Evolutionary conservation across 2,113 vertebrate genomes (phyloP), one percentile per base, ranked within the genome.

Genomic region (Colossoma macropomum): DNA sequence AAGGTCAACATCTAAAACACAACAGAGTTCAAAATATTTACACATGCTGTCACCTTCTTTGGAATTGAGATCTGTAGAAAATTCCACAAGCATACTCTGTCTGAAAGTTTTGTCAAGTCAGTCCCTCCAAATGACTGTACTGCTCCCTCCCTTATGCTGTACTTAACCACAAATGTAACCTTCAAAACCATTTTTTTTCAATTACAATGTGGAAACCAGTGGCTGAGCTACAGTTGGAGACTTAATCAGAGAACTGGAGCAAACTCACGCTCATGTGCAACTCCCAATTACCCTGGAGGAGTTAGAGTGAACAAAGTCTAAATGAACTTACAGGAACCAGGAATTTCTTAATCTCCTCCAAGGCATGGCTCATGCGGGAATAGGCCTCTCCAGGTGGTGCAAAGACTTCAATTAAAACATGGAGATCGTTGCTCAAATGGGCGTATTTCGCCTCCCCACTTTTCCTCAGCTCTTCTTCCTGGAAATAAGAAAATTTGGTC

Each of bases 291-390:
- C 75, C 83, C 72, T 83, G 60, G 17, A 87, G 76, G 82, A 86
- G 80, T 79, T 65, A 25, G n/a, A 75, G 86, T 79, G 56, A 62
- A 86, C 23, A 48, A 62, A 5, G 72, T 80, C 50, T 70, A 60
- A 83, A 87, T 65, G 9, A 89, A 97, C 97, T 98, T 96, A 99
- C 97, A 54, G 98, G 98, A 92, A 98, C 97, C 71, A 99, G 95
- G 92, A 99, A 99, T 92, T 99, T 99, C 92, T 99, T 99, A 62
- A 99, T 99, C 91, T 99, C 98, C 92, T 99, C 98, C 94, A 99
- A 90, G 79, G 97, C 98, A 83, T 99, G 98, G 93, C 98, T 99
- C 98, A 99, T 99, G 32, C 98, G 96, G 92, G 97, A 98, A 94
- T 99, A 99, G 1, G 98, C 98, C 90, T 99, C 98, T 87, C 97